Base-by-base conservation (phyloP, 2,888 invertebrate species). In the Scaptomyza tumidula region DNA sequence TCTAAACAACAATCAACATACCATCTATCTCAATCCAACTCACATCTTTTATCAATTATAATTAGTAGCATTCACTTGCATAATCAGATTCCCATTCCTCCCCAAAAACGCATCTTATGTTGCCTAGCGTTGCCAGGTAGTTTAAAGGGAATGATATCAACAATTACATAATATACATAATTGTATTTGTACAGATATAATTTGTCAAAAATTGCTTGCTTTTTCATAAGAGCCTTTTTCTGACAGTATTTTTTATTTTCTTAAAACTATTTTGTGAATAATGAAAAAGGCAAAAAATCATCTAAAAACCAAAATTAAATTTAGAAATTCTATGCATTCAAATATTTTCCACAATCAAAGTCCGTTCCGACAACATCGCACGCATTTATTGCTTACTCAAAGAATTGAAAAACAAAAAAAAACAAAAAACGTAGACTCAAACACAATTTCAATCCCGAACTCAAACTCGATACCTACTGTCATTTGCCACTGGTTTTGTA, bases 61-160 rank as follows among this genome's bases (percentile, higher is more conserved):
- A 85, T 85, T 86, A 84, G 84, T 80, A 78, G 87, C 86, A 75
- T 85, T 81, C 73, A 62, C 78, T 88, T 78, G 77, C 77, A 83
- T 88, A 88, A 85, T 88, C 83, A 81, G 66, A 76, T 74, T 58
- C 76, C 64, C 66, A 37, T 41, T 37, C 62, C 43, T 3, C 41
- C 24, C 3, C 24, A 31, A 29, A 29, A 46, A 6, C 49, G 44
- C 59, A 69, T 67, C 64, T 64, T 41, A 66, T 71, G 74, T 66
- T 33, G 9, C 16, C n/a, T n/a, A n/a, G 50, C 4, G 50, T 24
- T 19, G n/a, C n/a, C 37, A 6, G n/a, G 10, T n/a, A 0, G 10
- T 35, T 35, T 49, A 1, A 35, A 13, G 35, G 35, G 5, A 4
- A 35, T 35, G 13, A 35, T 46, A 13, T 24, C 3, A 24, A 24